These are phyloP conservation scores for Crotalus helleri DNA, from an alignment of 2,113 vertebrate genomes.

Conservation along the genomic window DNA sequence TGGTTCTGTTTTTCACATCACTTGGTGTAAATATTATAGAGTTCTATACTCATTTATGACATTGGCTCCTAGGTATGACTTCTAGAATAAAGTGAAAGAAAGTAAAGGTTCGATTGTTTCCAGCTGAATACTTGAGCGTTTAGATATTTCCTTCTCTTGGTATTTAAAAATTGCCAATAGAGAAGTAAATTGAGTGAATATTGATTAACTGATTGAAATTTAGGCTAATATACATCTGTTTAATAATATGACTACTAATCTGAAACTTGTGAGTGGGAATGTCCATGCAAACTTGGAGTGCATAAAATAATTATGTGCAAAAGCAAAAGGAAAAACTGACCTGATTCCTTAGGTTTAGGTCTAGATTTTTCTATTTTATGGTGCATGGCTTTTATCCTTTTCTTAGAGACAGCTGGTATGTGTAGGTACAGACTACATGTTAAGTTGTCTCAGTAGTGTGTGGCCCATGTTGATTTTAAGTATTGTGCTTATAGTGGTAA, in stretches of 20 bases:
- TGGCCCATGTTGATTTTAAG: slow-evolving; percentile 35
- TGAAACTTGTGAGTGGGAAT: not conserved
- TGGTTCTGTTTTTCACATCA: not conserved
- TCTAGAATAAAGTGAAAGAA: not conserved
- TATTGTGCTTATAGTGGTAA: not conserved
- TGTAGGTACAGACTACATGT: slow-evolving; percentile 10
- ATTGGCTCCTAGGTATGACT: not conserved
- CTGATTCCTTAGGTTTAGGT: not conserved
- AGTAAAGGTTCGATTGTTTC: not conserved
- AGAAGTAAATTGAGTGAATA: not conserved
- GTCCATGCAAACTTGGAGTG: not conserved
- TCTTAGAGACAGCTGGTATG: not conserved
- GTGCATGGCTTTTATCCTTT: not conserved
- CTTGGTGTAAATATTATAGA: not conserved
- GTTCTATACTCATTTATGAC: not conserved
- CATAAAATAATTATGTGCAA: not conserved
- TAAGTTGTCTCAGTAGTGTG: not conserved
- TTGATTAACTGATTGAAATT: not conserved
- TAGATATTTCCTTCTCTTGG: not conserved
- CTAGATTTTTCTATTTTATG: not conserved
- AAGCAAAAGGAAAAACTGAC: not conserved
- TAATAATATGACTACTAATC: not conserved
- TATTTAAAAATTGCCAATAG: not conserved
- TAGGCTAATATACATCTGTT: not conserved
- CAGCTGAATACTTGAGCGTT: not conserved